These are phyloP conservation scores for Brachypterus glaber DNA, from an alignment of 2,888 invertebrate species.

Conservation along the genomic window DNA sequence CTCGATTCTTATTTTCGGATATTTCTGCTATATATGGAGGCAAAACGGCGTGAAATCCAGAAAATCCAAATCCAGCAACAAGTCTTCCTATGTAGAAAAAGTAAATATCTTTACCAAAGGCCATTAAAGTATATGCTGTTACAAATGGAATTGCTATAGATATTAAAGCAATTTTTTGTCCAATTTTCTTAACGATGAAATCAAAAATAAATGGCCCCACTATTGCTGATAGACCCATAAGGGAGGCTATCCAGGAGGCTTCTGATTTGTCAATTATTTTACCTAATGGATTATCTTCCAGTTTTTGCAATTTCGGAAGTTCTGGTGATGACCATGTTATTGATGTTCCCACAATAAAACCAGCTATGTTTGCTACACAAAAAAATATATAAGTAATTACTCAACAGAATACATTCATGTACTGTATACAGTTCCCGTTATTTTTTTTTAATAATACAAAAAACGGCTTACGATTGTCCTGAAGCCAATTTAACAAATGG, in stretches of 20 bases:
- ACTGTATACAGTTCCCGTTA: too few relatives aligned
- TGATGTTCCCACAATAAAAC: not conserved
- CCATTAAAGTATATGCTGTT: not conserved
- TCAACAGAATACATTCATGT: too few relatives aligned
- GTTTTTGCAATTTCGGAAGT: not conserved
- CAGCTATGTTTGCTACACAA: not conserved
- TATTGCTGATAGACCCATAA: not conserved
- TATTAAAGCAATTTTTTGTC: not conserved
- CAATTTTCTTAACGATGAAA: not conserved
- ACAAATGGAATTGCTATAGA: not conserved
- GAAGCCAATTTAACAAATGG: too few relatives aligned
- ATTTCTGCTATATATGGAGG: not conserved
- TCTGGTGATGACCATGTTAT: not conserved
- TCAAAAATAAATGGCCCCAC: not conserved
- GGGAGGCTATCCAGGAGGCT: not conserved
- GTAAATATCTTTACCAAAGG: not conserved
- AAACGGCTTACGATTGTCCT: too few relatives aligned
- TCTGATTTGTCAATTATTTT: not conserved
- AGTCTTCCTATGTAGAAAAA: not conserved
- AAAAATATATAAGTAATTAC: too few relatives aligned
- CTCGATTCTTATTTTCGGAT: not conserved
- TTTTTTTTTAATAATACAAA: too few relatives aligned
- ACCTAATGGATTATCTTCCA: not conserved
- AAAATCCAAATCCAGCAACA: not conserved
- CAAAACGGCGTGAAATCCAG: not conserved